phyloP scores from a whole-genome alignment of 2,888 invertebrate species.

The Leucoma salicis region DNA sequence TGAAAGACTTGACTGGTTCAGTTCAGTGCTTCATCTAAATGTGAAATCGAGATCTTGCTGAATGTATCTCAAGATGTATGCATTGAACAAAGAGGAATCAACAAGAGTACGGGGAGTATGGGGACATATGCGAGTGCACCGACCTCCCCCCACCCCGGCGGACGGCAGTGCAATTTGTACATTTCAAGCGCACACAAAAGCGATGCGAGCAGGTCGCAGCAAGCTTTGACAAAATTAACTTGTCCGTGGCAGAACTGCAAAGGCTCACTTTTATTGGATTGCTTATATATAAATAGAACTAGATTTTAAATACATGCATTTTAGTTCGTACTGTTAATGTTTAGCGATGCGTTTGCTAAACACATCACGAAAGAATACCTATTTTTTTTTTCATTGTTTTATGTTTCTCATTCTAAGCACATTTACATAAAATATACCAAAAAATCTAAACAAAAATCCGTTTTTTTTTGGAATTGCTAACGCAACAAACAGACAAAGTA shows the following conservation, averaged over 20 bases:
- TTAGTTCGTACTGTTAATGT: conserved; percentile 15
- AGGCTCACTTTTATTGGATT: conserved; percentile 72
- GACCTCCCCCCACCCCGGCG: conserved; percentile 69
- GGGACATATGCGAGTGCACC: conserved; percentile 67
- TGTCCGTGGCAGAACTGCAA: conserved; percentile 68
- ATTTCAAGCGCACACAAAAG: conserved; percentile 82
- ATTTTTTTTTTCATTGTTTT: too few species aligned
- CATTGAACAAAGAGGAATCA: conserved; percentile 79
- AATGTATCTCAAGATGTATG: conserved; percentile 78
- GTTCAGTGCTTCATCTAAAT: conserved; percentile 54
- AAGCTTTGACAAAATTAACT: conserved; percentile 81
- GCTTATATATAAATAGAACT: conserved; percentile 29
- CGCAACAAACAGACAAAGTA: too few species aligned
- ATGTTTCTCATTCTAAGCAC: too few species aligned
- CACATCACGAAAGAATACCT: conserved; percentile 7
- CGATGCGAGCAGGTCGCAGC: conserved; percentile 75
- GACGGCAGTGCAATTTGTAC: conserved; percentile 80
- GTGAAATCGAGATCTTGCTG: conserved; percentile 71
- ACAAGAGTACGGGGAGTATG: conserved; percentile 66
- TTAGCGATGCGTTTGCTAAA: conserved; percentile 1
- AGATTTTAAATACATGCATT: conserved; percentile 18
- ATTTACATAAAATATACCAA: too few species aligned
- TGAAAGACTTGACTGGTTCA: conserved; percentile 45
- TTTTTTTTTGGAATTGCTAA: too few species aligned
- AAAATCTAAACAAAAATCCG: too few species aligned